Percentiles rank a stretch among this genome's conserved stretches.
phyloP scores from a whole-genome alignment of 2,888 invertebrate genomes.

The Aricia artaxerxes region DNA sequence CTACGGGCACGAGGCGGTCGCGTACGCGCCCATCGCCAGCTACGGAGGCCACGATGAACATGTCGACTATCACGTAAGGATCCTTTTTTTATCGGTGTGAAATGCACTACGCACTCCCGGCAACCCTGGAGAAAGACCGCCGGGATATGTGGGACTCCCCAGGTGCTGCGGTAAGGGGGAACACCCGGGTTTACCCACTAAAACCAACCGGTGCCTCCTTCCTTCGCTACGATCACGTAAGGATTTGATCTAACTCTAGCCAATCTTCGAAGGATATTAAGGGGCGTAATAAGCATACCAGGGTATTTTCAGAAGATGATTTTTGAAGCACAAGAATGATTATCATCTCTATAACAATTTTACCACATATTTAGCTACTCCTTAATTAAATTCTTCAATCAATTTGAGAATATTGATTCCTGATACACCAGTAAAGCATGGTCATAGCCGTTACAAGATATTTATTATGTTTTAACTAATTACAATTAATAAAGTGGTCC shows the following conservation, averaged over 20 bases:
- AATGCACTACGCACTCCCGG: no score
- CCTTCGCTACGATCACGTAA: no score
- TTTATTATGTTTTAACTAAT: background rate
- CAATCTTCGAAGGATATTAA: background rate
- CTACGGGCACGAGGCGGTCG: conserved; percentile 66
- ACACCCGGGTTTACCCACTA: no score
- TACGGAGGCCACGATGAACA: conserved; percentile 70
- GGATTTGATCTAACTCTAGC: no score
- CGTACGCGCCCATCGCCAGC: conserved; percentile 65
- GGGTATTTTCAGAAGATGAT: background rate
- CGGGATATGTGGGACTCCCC: no score
- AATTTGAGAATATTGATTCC: background rate
- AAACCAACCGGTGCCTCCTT: no score
- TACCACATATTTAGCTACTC: background rate
- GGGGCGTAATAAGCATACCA: background rate
- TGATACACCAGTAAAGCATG: background rate
- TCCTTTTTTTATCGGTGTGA: background rate
- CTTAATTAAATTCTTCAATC: no score
- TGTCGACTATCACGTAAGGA: conserved; percentile 73
- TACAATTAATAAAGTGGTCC: background rate
- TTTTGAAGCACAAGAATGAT: background rate
- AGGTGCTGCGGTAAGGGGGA: no score
- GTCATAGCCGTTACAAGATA: background rate
- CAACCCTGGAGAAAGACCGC: no score
- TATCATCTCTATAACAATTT: background rate